Percentiles rank a stretch among this genome's conserved stretches.
Conservation (phyloP, 2,113 vertebrate species). For the Phoenicopterus ruber region DNA sequence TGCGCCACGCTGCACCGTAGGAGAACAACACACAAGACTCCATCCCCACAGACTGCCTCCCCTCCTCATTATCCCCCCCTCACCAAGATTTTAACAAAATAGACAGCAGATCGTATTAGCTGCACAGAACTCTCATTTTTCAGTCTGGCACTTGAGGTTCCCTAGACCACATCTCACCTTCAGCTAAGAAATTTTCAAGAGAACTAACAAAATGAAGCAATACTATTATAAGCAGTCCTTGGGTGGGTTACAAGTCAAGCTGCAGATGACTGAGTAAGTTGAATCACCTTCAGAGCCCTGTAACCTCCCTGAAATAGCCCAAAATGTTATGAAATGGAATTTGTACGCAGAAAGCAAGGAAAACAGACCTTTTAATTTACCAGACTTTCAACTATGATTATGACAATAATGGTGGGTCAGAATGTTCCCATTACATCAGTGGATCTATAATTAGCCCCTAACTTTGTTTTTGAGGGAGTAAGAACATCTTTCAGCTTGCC, state of each 20-base stretch:
- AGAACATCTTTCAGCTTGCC: neutral
- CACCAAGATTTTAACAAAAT: neutral
- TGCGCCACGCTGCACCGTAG: fast-evolving
- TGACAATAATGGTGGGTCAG: slow-evolving; percentile 11
- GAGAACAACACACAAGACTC: neutral
- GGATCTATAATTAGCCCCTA: neutral
- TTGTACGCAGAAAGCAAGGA: neutral
- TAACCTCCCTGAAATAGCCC: neutral
- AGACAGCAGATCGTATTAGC: neutral
- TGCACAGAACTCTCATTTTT: neutral
- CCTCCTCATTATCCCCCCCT: neutral
- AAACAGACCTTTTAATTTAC: slow-evolving; percentile 30
- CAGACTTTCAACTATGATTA: slow-evolving; percentile 1
- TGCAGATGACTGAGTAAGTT: neutral
- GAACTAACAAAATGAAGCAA: slow-evolving; percentile 23
- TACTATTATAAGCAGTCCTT: neutral
- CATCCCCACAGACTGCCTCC: neutral
- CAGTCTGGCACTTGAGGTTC: neutral
- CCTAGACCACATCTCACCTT: neutral
- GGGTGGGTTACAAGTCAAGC: neutral
- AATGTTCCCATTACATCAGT: slow-evolving; percentile 16
- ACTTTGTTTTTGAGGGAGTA: slow-evolving; percentile 2
- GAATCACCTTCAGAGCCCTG: slow-evolving; percentile 1
- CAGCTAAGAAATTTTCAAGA: neutral
- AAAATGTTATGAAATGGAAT: slow-evolving; percentile 11